Base-by-base conservation (phyloP, 2,797 vertebrate genomes). In the Xyrichtys novacula region DNA sequence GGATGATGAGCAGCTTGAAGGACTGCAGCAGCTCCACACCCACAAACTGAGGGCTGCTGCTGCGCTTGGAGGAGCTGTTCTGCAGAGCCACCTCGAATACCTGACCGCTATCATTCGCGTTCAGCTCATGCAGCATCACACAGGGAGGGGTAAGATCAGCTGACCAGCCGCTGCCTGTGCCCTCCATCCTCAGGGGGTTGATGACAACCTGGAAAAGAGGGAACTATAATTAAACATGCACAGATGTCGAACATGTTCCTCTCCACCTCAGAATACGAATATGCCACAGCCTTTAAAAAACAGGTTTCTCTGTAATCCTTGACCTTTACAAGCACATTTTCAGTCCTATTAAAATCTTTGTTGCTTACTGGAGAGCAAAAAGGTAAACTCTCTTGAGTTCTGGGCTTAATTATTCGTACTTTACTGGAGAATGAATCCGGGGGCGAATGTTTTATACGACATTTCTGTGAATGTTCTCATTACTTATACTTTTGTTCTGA, bases 1-100 rank as follows among this genome's bases (percentile, higher is more conserved):
- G 95, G 52, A 97, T 95, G 87, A 97, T 95, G 65, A 96, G 93
- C 44, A 89, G 91, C 73, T 96, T 97, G 89, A 95, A 96, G 61
- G 95, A 95, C 89, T 96, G 95, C 59, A 96, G 90, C 70, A 97
- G 88, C 86, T 96, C 93, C 68, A 97, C 95, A 0, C 95, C 93
- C 0, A 90, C 93, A 72, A 96, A 95, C 87, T 95, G 95, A 0
- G 93, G 48, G 63, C 90, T 94, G 73, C 90, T 94, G 73, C 72
- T 94, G 73, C 72, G 87, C 11, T 93, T 91, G 42, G 94, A 81
- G 19, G 94, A 90, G 81, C 16, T 47, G 59, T 94, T 95, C 56
- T 89, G 90, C 60, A 95, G 81, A 0, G 78, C 60, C 38, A 95
- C 93, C 85, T 94, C 93, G 0, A 92, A 93, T 52, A 86, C 54